These are phyloP conservation scores for Sicus ferrugineus DNA, from an alignment of 2,888 invertebrate genomes.

Conservation along the genomic window DNA sequence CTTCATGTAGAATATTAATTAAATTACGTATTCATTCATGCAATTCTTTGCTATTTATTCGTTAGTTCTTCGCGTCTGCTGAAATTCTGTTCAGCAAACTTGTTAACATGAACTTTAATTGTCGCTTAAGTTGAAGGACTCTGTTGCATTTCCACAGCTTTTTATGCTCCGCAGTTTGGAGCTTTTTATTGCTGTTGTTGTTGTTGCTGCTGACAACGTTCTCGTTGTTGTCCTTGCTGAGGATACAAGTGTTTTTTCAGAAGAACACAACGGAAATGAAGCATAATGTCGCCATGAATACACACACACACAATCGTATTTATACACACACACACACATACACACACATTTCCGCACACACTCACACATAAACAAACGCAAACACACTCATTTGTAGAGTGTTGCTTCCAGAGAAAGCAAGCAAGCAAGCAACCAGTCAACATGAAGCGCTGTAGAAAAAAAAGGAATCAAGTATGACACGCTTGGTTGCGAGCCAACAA, in stretches of 20 bases:
- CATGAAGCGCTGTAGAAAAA: neutral
- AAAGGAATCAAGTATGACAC: slow-evolving; percentile 11
- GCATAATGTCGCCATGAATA: slow-evolving; percentile 13
- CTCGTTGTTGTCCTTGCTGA: neutral
- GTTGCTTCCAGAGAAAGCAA: neutral
- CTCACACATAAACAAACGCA: neutral
- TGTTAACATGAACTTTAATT: slow-evolving; percentile 39
- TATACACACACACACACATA: neutral
- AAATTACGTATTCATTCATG: no score
- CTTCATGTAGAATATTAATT: no score
- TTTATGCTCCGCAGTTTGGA: neutral
- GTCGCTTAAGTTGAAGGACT: slow-evolving; percentile 23
- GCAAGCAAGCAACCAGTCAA: neutral
- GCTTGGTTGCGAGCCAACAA: slow-evolving; percentile 2
- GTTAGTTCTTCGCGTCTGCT: no score
- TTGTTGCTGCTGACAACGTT: neutral
- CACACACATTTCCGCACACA: neutral
- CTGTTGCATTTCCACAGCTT: neutral
- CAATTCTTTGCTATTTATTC: no score
- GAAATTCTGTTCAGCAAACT: slow-evolving; percentile 33
- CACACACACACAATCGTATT: slow-evolving; percentile 6
- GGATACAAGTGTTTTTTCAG: slow-evolving; percentile 14
- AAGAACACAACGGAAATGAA: slow-evolving; percentile 26
- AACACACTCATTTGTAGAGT: slow-evolving; percentile 2
- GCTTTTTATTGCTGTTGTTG: neutral